Evolutionary conservation across 1,140 invertebrate genomes (phyloP).

Genomic region (Lordiphosa collinella): DNA sequence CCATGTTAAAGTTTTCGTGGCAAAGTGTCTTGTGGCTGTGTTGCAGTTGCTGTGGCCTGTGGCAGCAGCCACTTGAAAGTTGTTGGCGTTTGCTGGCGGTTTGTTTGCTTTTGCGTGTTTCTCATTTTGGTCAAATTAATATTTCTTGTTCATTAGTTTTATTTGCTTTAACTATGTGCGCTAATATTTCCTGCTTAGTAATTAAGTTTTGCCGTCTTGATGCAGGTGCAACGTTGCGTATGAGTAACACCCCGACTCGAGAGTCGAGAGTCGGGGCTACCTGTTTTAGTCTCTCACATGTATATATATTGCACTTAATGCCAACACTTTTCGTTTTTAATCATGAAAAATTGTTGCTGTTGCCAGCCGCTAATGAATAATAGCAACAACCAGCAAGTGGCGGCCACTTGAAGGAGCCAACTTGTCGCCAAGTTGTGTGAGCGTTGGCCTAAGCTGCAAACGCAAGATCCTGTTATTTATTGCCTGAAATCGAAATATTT

Average conservation of each 20-base stretch:
- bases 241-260: conserved; percentile 35
- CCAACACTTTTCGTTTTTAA: conserved; percentile 64
- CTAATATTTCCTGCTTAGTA: conserved; percentile 73
- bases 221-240: conserved; percentile 63
- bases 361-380: conserved; percentile 45
- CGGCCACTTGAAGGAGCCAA: conserved; percentile 37
- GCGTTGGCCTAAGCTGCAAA: not conserved
- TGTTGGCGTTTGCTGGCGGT: conserved; percentile 15
- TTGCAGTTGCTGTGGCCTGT: conserved; percentile 15
- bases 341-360: conserved; percentile 46
- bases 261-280: conserved; percentile 5
- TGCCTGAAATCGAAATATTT: not conserved
- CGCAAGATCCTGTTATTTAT: conserved; percentile 43
- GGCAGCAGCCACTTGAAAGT: conserved; percentile 53
- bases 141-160: conserved; percentile 77
- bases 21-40: conserved; percentile 31
- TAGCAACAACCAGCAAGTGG: conserved; percentile 14
- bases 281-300: not conserved
- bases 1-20: conserved; percentile 71
- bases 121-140: conserved; percentile 64
- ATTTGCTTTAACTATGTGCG: conserved; percentile 59
- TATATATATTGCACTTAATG: conserved; percentile 28
- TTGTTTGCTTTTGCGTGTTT: conserved; percentile 44
- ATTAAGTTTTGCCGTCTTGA: conserved; percentile 44
- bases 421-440: conserved; percentile 23